phyloP scores from a whole-genome alignment of 1,140 invertebrate species.

The Lutraria rhynchaena region DNA sequence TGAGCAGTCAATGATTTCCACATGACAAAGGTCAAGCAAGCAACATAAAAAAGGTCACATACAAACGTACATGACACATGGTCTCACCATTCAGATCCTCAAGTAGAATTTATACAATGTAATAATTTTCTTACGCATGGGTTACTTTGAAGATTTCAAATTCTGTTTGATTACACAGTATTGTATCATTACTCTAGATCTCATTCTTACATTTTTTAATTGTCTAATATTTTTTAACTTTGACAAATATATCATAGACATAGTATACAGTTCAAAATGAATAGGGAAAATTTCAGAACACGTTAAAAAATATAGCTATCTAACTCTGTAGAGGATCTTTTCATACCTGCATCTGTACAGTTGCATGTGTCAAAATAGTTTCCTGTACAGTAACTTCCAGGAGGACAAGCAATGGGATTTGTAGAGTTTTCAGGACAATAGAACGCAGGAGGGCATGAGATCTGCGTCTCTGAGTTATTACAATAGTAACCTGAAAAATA shows the following conservation, averaged over 20 bases:
- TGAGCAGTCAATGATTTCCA: too few species aligned
- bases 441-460: constrained; percentile 77
- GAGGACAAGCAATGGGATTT: constrained; percentile 76
- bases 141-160: too few species aligned
- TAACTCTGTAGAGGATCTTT: neutral
- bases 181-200: too few species aligned
- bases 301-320: neutral
- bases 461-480: constrained; percentile 75
- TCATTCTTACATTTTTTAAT: too few species aligned
- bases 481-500: constrained; percentile 78
- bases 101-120: too few species aligned
- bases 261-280: neutral
- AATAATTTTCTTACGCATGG: too few species aligned
- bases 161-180: too few species aligned
- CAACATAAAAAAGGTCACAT: too few species aligned
- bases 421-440: constrained; percentile 78
- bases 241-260: neutral
- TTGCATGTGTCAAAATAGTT: constrained; percentile 71
- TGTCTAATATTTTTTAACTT: neutral
- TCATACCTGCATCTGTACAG: constrained; percentile 74
- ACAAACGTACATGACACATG: too few species aligned
- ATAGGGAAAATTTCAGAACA: neutral
- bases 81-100: too few species aligned
- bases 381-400: constrained; percentile 78
- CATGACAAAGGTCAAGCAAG: too few species aligned